phyloP scores from a whole-genome alignment of 2,888 invertebrate genomes.

The Andrena camellia region DNA sequence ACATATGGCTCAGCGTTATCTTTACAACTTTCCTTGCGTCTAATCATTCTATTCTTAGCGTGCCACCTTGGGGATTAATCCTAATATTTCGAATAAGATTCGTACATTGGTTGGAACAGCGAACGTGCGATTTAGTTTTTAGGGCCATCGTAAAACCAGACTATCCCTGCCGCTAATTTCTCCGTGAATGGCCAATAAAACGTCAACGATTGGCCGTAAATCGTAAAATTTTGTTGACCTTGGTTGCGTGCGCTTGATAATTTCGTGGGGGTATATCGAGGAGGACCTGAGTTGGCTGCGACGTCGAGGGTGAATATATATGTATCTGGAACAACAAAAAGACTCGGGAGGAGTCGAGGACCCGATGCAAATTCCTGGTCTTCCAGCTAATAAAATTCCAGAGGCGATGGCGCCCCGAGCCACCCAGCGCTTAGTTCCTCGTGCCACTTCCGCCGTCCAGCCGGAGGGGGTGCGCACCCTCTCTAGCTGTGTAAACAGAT shows the following conservation, averaged over 20 bases:
- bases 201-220: slow-evolving; percentile 36
- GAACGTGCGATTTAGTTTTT: slow-evolving; percentile 19
- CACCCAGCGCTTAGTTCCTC: slow-evolving; percentile 46
- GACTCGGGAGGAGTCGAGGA: slow-evolving; percentile 39
- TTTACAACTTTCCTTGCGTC: too few species aligned
- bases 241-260: slow-evolving; percentile 35
- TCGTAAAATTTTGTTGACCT: slow-evolving; percentile 14
- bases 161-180: slow-evolving; percentile 39
- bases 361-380: slow-evolving; percentile 71
- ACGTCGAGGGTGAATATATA: slow-evolving; percentile 19
- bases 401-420: slow-evolving; percentile 50
- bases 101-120: neutral
- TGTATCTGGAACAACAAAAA: slow-evolving; percentile 40
- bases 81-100: neutral
- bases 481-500: slow-evolving; percentile 77
- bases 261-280: slow-evolving; percentile 21
- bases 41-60: too few species aligned
- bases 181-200: slow-evolving; percentile 36
- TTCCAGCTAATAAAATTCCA: slow-evolving; percentile 79
- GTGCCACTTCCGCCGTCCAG: slow-evolving; percentile 37
- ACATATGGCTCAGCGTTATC: too few species aligned
- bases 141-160: slow-evolving; percentile 17
- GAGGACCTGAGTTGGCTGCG: neutral
- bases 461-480: slow-evolving; percentile 48
- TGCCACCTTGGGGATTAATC: neutral